Percentiles rank a stretch among this genome's conserved stretches.
Evolutionary conservation across 2,888 invertebrate genomes (phyloP).

Genomic region (Pollenia labialis): DNA sequence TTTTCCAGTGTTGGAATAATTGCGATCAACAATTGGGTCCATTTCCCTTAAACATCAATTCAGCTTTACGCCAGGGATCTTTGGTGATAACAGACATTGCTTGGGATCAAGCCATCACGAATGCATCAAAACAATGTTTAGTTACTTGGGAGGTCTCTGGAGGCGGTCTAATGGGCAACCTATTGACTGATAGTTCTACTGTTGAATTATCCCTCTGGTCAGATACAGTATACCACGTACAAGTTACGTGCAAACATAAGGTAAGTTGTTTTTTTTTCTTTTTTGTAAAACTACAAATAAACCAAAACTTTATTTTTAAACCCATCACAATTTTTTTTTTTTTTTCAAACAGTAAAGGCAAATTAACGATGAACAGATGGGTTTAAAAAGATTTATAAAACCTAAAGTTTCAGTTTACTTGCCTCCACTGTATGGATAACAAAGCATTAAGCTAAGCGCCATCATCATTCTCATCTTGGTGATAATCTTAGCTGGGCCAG

Average conservation of each 20-base stretch:
- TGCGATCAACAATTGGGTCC: conserved; percentile 80
- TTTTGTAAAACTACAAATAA: conserved; percentile 9
- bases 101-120: conserved; percentile 80
- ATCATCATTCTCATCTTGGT: conserved; percentile 38
- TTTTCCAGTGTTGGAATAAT: conserved; percentile 80
- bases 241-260: conserved; percentile 86
- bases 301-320: conserved; percentile 8
- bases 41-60: conserved; percentile 79
- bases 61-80: conserved; percentile 79
- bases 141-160: conserved; percentile 94
- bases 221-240: conserved; percentile 91
- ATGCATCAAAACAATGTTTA: conserved; percentile 86
- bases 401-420: neutral
- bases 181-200: conserved; percentile 91
- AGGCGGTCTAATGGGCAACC: conserved; percentile 91
- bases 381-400: conserved; percentile 1
- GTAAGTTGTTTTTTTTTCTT: conserved; percentile 76
- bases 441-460: conserved; percentile 52
- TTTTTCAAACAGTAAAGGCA: conserved; percentile 20
- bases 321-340: neutral
- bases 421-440: conserved; percentile 15
- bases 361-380: neutral
- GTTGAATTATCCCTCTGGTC: conserved; percentile 92
- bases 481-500: conserved; percentile 51
- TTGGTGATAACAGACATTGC: conserved; percentile 79